Conservation (phyloP, 2,113 vertebrate genomes). For the Pluvialis apricaria region DNA sequence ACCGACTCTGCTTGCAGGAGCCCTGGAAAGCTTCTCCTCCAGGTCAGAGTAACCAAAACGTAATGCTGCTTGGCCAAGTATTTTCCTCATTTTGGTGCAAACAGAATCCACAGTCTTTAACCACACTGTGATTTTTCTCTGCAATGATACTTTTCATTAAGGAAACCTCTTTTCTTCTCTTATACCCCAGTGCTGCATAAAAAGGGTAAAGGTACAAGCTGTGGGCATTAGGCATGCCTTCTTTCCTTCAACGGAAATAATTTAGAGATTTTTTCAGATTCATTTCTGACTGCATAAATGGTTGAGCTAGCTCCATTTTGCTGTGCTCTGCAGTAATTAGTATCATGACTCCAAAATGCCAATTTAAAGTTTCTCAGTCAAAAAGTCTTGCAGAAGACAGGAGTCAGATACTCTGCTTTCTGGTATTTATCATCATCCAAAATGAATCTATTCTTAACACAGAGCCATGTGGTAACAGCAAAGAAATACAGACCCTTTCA, state of each 20-base stretch:
- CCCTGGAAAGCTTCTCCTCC: background rate
- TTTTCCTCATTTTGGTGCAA: background rate
- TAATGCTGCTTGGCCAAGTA: background rate
- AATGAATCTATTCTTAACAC: background rate
- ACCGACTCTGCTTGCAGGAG: background rate
- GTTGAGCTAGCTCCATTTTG: background rate
- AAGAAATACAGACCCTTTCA: background rate
- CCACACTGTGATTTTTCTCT: background rate
- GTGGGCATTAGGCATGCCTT: background rate
- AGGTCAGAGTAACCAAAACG: background rate
- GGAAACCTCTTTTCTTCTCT: background rate
- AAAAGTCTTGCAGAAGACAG: background rate
- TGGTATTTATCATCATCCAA: background rate
- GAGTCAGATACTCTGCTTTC: background rate
- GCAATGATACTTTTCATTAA: background rate
- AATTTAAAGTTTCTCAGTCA: background rate
- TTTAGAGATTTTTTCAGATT: background rate
- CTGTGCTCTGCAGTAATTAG: background rate
- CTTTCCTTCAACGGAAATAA: background rate
- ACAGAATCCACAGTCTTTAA: background rate
- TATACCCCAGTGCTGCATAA: background rate
- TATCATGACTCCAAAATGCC: background rate
- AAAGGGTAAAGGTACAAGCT: background rate
- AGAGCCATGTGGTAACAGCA: background rate
- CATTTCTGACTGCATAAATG: background rate